Conservation (phyloP, 2,113 vertebrate genomes). For the Rhizomys pruinosus region DNA sequence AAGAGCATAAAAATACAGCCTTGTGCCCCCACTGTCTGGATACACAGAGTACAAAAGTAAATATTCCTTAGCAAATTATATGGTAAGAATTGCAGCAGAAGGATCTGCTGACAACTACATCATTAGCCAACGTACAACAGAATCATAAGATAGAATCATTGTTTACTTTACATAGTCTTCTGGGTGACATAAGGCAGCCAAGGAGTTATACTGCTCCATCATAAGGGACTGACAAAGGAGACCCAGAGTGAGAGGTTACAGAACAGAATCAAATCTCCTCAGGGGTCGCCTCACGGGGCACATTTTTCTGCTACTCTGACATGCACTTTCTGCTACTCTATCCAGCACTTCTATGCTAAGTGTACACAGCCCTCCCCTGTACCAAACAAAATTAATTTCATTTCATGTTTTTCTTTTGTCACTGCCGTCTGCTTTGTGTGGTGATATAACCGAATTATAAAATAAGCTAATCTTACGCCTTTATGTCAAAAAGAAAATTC, state of each 20-base stretch:
- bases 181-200: slow-evolving; percentile 11
- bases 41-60: slow-evolving; percentile 60
- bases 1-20: background rate
- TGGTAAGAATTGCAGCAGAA: slow-evolving; percentile 20
- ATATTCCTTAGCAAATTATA: slow-evolving; percentile 48
- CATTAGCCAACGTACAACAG: slow-evolving; percentile 56
- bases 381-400: background rate
- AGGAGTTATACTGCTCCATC: background rate
- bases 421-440: background rate
- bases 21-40: background rate
- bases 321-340: background rate
- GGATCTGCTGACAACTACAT: slow-evolving; percentile 43
- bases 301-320: background rate
- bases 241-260: background rate
- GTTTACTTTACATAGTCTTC: background rate
- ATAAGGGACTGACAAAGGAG: background rate
- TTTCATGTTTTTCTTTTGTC: background rate
- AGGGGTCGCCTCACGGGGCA: background rate
- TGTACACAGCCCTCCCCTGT: background rate
- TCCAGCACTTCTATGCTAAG: background rate
- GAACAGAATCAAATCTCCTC: background rate
- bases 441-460: background rate
- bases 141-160: slow-evolving; percentile 44
- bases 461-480: background rate
- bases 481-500: slow-evolving; percentile 21